Percentiles rank a stretch among this genome's conserved stretches.
These are phyloP conservation scores for Dicyrtoma fusca DNA, from an alignment of 2,888 invertebrate genomes.

Conservation along the genomic window DNA sequence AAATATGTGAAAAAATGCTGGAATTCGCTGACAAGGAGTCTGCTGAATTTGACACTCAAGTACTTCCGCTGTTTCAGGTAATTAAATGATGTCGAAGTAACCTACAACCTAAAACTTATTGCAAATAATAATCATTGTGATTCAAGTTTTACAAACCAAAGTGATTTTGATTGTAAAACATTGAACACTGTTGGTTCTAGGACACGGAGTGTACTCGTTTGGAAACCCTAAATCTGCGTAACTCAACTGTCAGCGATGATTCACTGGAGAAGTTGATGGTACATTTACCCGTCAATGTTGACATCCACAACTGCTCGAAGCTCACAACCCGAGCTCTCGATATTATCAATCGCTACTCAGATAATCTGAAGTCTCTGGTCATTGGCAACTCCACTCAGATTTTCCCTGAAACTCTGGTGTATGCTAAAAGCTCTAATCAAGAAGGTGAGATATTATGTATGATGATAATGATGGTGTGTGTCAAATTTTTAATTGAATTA, in stretches of 20 bases:
- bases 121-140: too few species aligned
- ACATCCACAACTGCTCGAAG: constrained; percentile 73
- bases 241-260: constrained; percentile 72
- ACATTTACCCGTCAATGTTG: constrained; percentile 75
- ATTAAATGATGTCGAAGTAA: neutral
- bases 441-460: constrained; percentile 19
- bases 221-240: constrained; percentile 70
- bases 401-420: constrained; percentile 60
- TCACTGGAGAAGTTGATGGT: constrained; percentile 72
- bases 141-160: too few species aligned
- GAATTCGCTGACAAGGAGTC: constrained; percentile 59
- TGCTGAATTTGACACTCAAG: constrained; percentile 35
- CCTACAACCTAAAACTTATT: too few species aligned
- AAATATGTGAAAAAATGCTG: constrained; percentile 73
- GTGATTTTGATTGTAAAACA: too few species aligned
- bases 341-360: constrained; percentile 70
- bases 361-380: constrained; percentile 71
- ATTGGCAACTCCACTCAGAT: constrained; percentile 71
- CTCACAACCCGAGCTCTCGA: constrained; percentile 69
- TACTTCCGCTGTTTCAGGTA: constrained; percentile 44
- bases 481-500: neutral
- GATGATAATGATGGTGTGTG: neutral
- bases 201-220: constrained; percentile 71
- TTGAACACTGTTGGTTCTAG: constrained; percentile 50
- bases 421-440: constrained; percentile 18